phyloP scores from a whole-genome alignment of 1,140 invertebrate genomes.

The Holcopasites calliopsidis region DNA sequence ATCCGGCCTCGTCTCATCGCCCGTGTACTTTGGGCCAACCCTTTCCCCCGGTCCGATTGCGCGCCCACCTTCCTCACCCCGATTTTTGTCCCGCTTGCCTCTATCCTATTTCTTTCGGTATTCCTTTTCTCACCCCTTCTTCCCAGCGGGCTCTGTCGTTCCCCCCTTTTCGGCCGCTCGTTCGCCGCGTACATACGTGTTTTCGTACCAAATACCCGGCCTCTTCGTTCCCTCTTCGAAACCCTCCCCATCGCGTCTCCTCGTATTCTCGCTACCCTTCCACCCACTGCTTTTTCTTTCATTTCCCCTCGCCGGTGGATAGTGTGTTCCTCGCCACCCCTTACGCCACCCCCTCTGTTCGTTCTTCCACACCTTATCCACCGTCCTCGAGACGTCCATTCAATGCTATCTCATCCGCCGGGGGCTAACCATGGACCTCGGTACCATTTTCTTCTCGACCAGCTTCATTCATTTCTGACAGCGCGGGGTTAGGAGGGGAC shows the following conservation, averaged over 20 bases:
- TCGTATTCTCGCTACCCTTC: background rate
- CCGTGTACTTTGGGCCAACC: slow-evolving; percentile 43
- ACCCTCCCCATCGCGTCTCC: background rate
- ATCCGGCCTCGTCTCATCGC: slow-evolving; percentile 68
- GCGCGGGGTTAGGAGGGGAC: too few species aligned
- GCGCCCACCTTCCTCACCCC: slow-evolving; percentile 1
- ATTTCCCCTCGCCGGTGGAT: background rate
- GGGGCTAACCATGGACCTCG: slow-evolving; percentile 32
- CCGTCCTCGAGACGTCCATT: slow-evolving; percentile 53
- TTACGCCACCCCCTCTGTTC: slow-evolving; percentile 10
- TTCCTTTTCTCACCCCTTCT: slow-evolving; percentile 4
- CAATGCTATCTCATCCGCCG: slow-evolving; percentile 58
- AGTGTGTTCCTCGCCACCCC: background rate
- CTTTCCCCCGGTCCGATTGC: background rate
- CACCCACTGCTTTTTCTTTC: background rate
- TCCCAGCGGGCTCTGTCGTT: slow-evolving; percentile 18
- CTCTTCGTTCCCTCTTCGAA: slow-evolving; percentile 2
- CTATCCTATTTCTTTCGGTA: background rate
- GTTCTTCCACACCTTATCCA: slow-evolving; percentile 32
- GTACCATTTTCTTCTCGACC: slow-evolving; percentile 20
- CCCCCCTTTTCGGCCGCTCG: background rate
- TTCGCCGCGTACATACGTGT: background rate
- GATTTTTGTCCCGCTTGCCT: slow-evolving; percentile 18
- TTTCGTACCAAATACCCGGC: slow-evolving; percentile 9
- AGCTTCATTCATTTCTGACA: slow-evolving; percentile 50